Base-by-base conservation (phyloP, 1,140 invertebrate species). In the Solenopsis invicta region DNA sequence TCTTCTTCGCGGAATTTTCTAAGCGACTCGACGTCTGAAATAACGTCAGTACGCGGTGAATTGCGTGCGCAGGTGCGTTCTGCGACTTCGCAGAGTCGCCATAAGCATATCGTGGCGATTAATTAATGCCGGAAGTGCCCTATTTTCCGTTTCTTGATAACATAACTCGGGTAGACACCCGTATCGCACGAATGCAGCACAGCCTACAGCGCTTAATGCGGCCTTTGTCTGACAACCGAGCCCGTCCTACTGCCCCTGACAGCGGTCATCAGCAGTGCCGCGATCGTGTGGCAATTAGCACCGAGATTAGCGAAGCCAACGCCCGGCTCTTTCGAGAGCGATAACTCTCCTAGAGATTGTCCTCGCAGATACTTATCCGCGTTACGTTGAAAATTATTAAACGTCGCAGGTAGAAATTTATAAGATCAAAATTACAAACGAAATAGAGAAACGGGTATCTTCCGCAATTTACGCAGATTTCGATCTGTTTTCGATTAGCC, bases 211-310 rank as follows among this genome's bases (percentile, higher is more conserved):
- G 34, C 41, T 59, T 61, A 74, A 82, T 50, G n/a, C 54, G 41
- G 41, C 54, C 61, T 50, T 71, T 59, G 78, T 81, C 50, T 24
- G 21, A 34, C 6, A 18, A 59, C 10, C 8, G 50, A 34, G 37
- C 21, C 29, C 5, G 50, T 45, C 12, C 78, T 41, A 18, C 5
- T 80, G 66, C 16, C 50, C 34, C 24, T 61, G 74, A 76, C 61
- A 13, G 29, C 41, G 76, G 59, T 50, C 76, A 59, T 34, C 45
- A n/a, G 18, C 18, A 29, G 21, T 13, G 18, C 52, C 21, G 50
- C 45, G 37, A 71, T 81, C 64, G 50, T 45, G 67, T 81, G 12
- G 37, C 48, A 69, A 81, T 81, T 34, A 81, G 50, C 45, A 29
- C 37, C 16, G 78, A 81, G 37, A 72, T 48, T 56, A 56, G 37